Conservation (phyloP, 2,888 invertebrate species). For the Merodon equestris region DNA sequence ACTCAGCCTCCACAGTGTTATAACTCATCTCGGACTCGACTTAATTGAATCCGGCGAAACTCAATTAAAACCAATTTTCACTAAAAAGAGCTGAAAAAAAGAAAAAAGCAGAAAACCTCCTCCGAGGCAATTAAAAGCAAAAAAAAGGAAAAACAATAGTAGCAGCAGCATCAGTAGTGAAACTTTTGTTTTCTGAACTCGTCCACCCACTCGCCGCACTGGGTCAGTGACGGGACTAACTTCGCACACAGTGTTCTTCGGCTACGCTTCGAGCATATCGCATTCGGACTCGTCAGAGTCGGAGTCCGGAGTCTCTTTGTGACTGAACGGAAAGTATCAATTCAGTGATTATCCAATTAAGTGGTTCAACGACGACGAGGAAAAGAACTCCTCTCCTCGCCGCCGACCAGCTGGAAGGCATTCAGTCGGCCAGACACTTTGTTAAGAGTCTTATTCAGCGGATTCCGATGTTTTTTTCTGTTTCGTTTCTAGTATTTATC, state of each 20-base stretch:
- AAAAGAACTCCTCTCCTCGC: conserved; percentile 3
- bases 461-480: conserved; percentile 13
- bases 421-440: conserved; percentile 16
- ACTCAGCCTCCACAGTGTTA: conserved; percentile 4
- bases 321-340: conserved; percentile 64
- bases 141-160: conserved; percentile 17
- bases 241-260: no score
- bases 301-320: conserved; percentile 2
- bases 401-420: no score
- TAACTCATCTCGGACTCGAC: conserved; percentile 36
- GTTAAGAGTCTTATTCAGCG: conserved; percentile 59
- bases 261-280: conserved; percentile 14
- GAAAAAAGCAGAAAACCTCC: conserved; percentile 23
- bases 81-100: conserved; percentile 6
- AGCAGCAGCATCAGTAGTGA: neutral
- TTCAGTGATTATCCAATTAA: conserved; percentile 68
- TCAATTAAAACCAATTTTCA: conserved; percentile 59
- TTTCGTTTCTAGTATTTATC: neutral
- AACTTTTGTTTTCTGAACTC: conserved; percentile 45
- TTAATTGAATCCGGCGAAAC: conserved; percentile 59
- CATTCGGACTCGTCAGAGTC: neutral
- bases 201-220: conserved; percentile 25
- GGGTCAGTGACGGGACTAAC: conserved; percentile 10
- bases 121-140: conserved; percentile 54
- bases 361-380: conserved; percentile 25